Evolutionary conservation across 2,113 vertebrate species (phyloP).

Genomic region (Vombatus ursinus): DNA sequence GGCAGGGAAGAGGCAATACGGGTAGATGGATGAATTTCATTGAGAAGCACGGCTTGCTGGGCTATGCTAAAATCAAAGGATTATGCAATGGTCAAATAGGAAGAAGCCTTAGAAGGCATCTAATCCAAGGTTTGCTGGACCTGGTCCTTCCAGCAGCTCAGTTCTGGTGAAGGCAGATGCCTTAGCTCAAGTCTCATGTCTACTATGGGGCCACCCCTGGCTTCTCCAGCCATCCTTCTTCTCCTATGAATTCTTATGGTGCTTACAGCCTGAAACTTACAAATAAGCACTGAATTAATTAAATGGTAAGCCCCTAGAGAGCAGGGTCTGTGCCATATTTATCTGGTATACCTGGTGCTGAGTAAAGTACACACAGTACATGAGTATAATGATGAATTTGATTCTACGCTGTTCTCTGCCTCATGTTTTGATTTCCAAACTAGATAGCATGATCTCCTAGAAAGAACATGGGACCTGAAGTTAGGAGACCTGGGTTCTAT

Average conservation of each 20-base stretch:
- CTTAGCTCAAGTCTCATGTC: background rate
- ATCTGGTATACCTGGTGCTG: background rate
- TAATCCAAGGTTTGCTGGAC: fast-evolving
- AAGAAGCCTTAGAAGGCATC: background rate
- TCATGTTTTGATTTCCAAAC: background rate
- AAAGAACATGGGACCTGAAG: background rate
- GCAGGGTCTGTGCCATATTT: background rate
- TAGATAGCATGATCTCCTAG: background rate
- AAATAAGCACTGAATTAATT: background rate
- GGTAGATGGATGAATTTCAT: background rate
- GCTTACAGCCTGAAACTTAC: background rate
- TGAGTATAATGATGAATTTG: background rate
- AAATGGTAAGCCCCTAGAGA: background rate
- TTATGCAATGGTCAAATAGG: fast-evolving
- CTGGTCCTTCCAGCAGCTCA: background rate
- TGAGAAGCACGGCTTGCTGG: background rate
- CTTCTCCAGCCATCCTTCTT: background rate
- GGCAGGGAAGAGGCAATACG: background rate
- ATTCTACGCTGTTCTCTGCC: background rate
- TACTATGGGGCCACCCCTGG: background rate
- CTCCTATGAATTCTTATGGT: background rate
- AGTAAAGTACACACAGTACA: background rate
- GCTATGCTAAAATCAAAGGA: background rate
- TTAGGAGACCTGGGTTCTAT: background rate
- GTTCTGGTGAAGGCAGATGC: background rate